Conservation (phyloP, 2,888 invertebrate species). For the Osmoderma eremita region DNA sequence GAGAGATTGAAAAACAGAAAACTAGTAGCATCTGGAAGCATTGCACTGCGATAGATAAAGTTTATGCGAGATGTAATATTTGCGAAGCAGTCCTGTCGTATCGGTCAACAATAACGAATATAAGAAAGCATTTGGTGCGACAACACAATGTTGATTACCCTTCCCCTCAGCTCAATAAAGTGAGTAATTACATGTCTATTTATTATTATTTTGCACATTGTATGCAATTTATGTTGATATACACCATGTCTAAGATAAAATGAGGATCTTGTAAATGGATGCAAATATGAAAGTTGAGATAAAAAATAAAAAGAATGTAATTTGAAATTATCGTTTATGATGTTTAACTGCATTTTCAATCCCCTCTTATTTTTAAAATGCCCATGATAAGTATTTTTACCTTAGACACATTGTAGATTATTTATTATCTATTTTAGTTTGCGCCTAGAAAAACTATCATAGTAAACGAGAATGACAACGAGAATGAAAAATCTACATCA, state of each 20-base stretch:
- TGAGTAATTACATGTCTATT: neutral
- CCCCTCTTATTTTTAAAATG: no score
- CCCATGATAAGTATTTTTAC: no score
- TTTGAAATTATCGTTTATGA: no score
- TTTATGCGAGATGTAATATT: conserved; percentile 19
- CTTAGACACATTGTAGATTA: no score
- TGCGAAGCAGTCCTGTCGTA: conserved; percentile 29
- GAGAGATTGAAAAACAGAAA: conserved; percentile 9
- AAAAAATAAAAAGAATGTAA: no score
- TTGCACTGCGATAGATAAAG: conserved; percentile 15
- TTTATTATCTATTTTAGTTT: neutral
- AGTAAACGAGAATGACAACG: neutral
- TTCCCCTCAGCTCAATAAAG: neutral
- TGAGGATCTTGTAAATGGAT: neutral
- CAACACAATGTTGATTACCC: conserved; percentile 28
- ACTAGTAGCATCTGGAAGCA: conserved; percentile 32
- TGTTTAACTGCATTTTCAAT: no score
- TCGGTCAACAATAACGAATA: conserved; percentile 25
- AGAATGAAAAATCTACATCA: conserved; percentile 3
- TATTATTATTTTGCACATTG: no score
- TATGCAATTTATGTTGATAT: no score
- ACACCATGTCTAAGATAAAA: no score
- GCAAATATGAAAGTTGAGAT: no score
- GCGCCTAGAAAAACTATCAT: neutral
- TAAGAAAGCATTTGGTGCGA: conserved; percentile 26